Conservation (phyloP, 2,113 vertebrate species). For the Malurus melanocephalus region DNA sequence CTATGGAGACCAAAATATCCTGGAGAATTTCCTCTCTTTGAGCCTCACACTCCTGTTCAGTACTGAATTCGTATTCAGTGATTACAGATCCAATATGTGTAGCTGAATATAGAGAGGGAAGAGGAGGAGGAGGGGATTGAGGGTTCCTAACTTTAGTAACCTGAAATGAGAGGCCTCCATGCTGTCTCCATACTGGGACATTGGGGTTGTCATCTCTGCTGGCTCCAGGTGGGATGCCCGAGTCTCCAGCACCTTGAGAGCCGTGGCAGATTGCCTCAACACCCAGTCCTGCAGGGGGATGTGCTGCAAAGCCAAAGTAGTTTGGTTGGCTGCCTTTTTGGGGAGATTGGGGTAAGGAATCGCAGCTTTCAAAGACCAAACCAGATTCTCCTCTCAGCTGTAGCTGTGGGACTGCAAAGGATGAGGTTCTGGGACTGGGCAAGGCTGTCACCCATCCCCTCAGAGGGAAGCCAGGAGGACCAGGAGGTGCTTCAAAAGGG, state of each 20-base stretch:
- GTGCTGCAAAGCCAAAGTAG: not conserved
- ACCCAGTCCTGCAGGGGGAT: not conserved
- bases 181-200: fast-evolving
- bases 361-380: not conserved
- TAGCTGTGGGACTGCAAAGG: fast-evolving
- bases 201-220: not conserved
- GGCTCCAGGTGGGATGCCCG: not conserved
- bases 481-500: not conserved
- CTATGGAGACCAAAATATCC: constrained; percentile 2
- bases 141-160: not conserved
- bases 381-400: not conserved
- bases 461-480: not conserved
- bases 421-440: not conserved
- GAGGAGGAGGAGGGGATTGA: not conserved
- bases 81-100: not conserved
- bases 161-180: not conserved
- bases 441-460: not conserved
- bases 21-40: not conserved
- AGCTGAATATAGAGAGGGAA: not conserved
- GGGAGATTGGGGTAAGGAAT: not conserved
- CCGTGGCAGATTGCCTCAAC: not conserved
- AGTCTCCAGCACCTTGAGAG: not conserved
- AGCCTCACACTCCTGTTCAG: not conserved
- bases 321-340: not conserved
- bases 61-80: not conserved